Evolutionary conservation across 2,113 vertebrate species (phyloP).

Genomic region (Lagopus leucura): DNA sequence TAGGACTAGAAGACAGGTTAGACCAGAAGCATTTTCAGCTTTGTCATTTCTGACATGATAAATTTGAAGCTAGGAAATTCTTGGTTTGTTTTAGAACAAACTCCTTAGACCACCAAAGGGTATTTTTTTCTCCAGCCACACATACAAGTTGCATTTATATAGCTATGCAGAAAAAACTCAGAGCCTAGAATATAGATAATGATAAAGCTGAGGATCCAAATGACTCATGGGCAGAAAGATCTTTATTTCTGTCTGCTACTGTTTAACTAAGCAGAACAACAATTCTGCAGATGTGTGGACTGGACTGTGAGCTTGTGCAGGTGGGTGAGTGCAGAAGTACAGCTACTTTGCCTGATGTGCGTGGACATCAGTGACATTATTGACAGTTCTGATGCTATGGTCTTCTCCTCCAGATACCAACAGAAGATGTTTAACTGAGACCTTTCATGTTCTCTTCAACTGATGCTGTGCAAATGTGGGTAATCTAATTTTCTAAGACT

Average conservation of each 20-base stretch:
- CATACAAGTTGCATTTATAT: not conserved
- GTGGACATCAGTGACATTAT: too few species aligned
- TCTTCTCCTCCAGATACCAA: not conserved
- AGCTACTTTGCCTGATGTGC: not conserved
- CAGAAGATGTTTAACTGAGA: not conserved
- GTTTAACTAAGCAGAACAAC: not conserved
- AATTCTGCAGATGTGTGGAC: not conserved
- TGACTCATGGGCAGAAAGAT: not conserved
- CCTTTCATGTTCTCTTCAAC: not conserved
- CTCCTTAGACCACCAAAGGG: not conserved
- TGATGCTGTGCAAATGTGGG: not conserved
- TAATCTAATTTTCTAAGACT: not conserved
- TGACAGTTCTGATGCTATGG: not conserved
- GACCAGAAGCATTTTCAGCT: not conserved
- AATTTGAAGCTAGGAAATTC: not conserved
- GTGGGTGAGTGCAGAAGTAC: not conserved
- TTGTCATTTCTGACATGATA: not conserved
- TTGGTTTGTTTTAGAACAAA: not conserved
- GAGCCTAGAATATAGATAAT: not conserved
- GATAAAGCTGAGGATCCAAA: not conserved
- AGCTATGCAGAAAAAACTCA: not conserved
- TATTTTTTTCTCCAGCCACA: not conserved
- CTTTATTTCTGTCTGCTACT: conserved; percentile 6
- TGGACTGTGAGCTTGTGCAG: not conserved
- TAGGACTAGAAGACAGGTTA: not conserved